Conservation (phyloP, 2,797 vertebrate species). For the Hypotaenidia philippensis region DNA sequence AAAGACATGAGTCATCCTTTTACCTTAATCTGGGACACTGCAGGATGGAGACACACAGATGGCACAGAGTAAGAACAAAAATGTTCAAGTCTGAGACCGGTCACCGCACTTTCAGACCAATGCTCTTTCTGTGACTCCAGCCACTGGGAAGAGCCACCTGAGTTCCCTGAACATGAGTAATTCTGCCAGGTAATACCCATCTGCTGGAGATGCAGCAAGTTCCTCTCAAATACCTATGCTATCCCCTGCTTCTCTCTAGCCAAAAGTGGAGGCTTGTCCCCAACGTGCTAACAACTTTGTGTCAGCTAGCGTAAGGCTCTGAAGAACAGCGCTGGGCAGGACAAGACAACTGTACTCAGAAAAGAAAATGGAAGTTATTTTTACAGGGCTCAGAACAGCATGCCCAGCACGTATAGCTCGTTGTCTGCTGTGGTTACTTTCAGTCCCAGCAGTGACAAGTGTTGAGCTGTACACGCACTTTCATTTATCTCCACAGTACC, state of each 20-base stretch:
- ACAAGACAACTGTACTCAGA: not conserved
- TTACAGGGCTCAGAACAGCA: slow-evolving; percentile 44
- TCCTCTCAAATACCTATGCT: slow-evolving; percentile 22
- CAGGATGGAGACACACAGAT: not conserved
- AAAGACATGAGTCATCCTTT: not conserved
- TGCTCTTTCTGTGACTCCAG: slow-evolving; percentile 7
- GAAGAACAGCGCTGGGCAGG: slow-evolving; percentile 25
- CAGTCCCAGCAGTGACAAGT: slow-evolving; percentile 9
- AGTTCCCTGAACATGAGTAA: not conserved
- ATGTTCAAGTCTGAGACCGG: not conserved
- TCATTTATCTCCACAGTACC: slow-evolving; percentile 11
- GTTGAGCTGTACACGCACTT: not conserved
- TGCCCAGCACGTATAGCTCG: fast-evolving
- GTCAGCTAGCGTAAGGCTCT: not conserved
- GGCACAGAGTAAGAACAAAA: not conserved
- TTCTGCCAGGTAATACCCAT: not conserved
- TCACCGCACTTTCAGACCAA: slow-evolving; percentile 16
- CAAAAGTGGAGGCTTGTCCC: not conserved
- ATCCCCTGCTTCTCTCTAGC: not conserved
- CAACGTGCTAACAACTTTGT: not conserved
- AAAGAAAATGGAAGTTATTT: slow-evolving; percentile 56
- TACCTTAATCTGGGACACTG: not conserved
- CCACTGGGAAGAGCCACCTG: not conserved
- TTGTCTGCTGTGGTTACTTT: slow-evolving; percentile 2
- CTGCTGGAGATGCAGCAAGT: slow-evolving; percentile 1